Conservation (phyloP, 1,140 invertebrate species). For the Pachyrhynchus sulphureomaculatus region DNA sequence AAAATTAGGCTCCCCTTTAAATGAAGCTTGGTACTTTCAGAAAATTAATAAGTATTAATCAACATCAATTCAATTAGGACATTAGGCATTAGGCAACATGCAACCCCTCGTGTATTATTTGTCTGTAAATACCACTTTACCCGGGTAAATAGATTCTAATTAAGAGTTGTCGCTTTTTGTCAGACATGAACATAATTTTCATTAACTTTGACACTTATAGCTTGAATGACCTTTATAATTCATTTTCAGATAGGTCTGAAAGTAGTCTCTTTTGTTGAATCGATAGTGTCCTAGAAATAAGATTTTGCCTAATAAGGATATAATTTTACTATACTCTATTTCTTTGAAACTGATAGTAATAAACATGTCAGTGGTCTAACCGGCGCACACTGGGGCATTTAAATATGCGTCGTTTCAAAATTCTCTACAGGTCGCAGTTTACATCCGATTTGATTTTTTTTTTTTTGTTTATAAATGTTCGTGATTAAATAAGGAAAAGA, state of each 20-base stretch:
- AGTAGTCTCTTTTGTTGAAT: neutral
- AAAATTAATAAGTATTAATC: conserved; percentile 15
- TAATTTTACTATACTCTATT: too few relatives aligned
- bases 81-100: conserved; percentile 10
- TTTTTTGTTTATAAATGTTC: too few relatives aligned
- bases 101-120: conserved; percentile 1
- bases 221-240: neutral
- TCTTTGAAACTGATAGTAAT: too few relatives aligned
- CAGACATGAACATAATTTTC: conserved; percentile 8
- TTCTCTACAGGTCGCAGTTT: too few relatives aligned
- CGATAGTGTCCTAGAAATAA: neutral
- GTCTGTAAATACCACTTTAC: conserved; percentile 9
- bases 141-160: conserved; percentile 11
- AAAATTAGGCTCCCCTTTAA: too few relatives aligned
- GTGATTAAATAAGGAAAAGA: too few relatives aligned
- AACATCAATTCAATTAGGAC: conserved; percentile 17
- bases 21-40: too few relatives aligned
- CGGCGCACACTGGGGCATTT: too few relatives aligned
- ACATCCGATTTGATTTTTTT: too few relatives aligned
- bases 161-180: conserved; percentile 10
- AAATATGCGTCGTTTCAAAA: too few relatives aligned
- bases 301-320: too few relatives aligned
- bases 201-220: conserved; percentile 8
- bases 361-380: too few relatives aligned
- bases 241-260: neutral